Base-by-base conservation (phyloP, 64 coral and sea anemone genomes). In the Pocillopora damicornis region DNA sequence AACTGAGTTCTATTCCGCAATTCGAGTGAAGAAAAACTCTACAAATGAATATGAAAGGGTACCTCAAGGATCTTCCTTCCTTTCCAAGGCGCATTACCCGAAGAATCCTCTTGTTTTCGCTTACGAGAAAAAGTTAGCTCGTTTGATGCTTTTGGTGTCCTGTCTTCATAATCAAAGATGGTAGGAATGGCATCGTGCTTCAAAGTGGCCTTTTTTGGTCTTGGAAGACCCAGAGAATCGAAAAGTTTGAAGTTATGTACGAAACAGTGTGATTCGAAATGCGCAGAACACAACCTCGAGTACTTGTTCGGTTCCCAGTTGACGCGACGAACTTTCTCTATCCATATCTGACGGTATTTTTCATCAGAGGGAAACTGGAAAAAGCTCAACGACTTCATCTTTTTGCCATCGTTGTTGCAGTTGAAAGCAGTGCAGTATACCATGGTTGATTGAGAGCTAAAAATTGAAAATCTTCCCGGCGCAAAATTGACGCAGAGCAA, bases 121-220 rank as follows among this genome's bases (percentile, higher is more conserved):
- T 81, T 63, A 4, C 79, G 13, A 8, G 60, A 71, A 4, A 71
- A 23, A 10, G 25, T 30, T 71, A 25, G 14, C 12, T 81, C 79
- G 26, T 7, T 63, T 8, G 11, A 15, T 35, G 59, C 59, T 81
- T 81, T 81, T 22, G 59, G 0, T 60, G 59, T 63, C 18, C 79
- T 81, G 59, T 81, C 79, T 37, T 81, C 79, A 30, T 81, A 81
- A 81, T 81, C 79, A 59, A 81, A 81, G 59, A 81, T 81, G 13
- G 79, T 81, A 35, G 79, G 79, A 81, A 81, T 16, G 1, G 79
- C 80, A 68, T 83, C 63, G 17, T 20, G 63, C 35, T 83, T 83
- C 35, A 83, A 37, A 11, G 37, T 45, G 35, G 64, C 80, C 15
- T 67, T 83, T 35, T 45, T 83, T 35, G 80, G 80, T 35, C 14